A percentile compares a stretch with the other conserved stretches of the same genome.
Evolutionary conservation across 2,888 invertebrate species (phyloP).

Genomic region (Heliconius charithonia): DNA sequence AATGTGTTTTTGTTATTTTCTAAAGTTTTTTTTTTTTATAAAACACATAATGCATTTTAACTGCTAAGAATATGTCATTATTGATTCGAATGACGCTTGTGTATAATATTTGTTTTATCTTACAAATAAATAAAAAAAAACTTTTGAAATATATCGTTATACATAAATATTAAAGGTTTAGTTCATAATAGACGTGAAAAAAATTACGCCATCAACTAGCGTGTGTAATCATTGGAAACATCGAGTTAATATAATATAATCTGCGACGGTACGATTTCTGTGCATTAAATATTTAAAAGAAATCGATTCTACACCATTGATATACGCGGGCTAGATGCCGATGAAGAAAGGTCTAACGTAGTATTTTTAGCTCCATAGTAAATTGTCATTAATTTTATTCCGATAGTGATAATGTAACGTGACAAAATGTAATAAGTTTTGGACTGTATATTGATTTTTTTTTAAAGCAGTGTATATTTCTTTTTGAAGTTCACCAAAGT

Average conservation of each 20-base stretch:
- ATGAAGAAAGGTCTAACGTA: background rate
- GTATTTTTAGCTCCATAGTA: background rate
- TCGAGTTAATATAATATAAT: conserved; percentile 27
- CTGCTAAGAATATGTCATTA: background rate
- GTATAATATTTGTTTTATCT: background rate
- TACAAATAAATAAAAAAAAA: background rate
- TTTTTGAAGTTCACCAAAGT: background rate
- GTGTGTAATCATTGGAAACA: conserved; percentile 5
- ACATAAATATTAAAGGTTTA: background rate
- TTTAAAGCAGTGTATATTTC: background rate
- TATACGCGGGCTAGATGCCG: conserved; percentile 24
- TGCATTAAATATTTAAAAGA: conserved; percentile 29
- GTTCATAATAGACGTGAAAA: background rate
- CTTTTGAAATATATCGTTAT: background rate
- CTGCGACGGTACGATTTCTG: conserved; percentile 30
- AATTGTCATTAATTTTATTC: background rate
- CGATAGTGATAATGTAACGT: conserved; percentile 3
- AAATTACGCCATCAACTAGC: background rate
- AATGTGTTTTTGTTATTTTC: conserved; percentile 2
- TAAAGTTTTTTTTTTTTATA: background rate
- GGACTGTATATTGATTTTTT: conserved; percentile 10
- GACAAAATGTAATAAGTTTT: conserved; percentile 9
- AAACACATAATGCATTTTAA: background rate
- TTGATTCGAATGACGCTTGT: background rate
- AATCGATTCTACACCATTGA: conserved; percentile 23